These are phyloP conservation scores for Hesperophylax magnus DNA, from an alignment of 1,140 invertebrate species.

Conservation along the genomic window DNA sequence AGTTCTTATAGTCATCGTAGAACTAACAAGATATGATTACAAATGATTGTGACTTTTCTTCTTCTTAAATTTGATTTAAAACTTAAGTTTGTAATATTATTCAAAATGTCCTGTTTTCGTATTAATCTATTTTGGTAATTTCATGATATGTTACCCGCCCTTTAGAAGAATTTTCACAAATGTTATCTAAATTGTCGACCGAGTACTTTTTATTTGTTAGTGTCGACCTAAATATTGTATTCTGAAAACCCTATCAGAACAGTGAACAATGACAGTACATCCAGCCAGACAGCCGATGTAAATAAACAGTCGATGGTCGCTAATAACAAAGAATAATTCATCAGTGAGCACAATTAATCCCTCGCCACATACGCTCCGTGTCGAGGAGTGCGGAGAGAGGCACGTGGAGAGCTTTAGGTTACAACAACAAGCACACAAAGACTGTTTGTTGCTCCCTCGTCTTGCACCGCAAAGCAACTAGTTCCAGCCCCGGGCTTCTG, in stretches of 20 bases:
- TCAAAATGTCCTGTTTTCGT: too few species aligned
- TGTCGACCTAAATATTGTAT: neutral
- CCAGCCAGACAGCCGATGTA: neutral
- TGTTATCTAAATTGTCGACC: too few species aligned
- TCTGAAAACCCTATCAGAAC: neutral
- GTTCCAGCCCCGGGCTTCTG: conserved; percentile 20
- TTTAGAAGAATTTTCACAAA: too few species aligned
- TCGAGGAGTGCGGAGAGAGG: neutral
- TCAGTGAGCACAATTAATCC: conserved; percentile 54
- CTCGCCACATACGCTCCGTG: conserved; percentile 45
- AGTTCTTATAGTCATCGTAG: too few species aligned
- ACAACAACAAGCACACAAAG: conserved; percentile 46
- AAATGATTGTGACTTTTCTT: too few species aligned
- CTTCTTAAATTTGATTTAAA: too few species aligned
- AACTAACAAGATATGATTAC: too few species aligned
- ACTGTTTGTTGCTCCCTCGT: conserved; percentile 46
- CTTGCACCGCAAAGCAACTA: conserved; percentile 46
- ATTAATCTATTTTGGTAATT: too few species aligned
- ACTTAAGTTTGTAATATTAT: too few species aligned
- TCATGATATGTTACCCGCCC: too few species aligned
- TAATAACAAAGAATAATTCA: conserved; percentile 56
- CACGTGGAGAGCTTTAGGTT: conserved; percentile 26
- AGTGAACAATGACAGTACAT: neutral
- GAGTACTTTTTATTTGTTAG: neutral
- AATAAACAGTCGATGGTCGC: conserved; percentile 49